These are phyloP conservation scores for Grus americana DNA, from an alignment of 2,113 vertebrate species.

Conservation along the genomic window DNA sequence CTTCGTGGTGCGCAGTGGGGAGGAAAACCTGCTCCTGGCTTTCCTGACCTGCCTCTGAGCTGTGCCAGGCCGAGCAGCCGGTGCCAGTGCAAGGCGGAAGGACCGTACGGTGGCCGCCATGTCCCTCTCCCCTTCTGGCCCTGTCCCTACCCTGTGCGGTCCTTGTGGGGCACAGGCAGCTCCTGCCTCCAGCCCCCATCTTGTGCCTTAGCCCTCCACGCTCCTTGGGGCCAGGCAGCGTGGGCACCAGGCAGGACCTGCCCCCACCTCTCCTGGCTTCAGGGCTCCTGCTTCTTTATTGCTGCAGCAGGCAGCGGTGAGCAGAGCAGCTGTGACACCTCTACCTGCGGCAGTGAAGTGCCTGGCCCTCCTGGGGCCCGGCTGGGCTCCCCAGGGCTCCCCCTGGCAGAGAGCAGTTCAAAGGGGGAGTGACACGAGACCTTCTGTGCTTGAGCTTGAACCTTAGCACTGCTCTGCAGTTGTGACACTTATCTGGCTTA, in stretches of 20 bases:
- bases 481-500: constrained; percentile 54
- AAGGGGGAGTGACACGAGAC: neutral
- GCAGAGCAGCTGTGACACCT: accelerated
- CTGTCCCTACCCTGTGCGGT: neutral
- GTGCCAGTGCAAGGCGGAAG: neutral
- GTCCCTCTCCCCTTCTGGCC: neutral
- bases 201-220: accelerated
- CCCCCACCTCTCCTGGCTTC: neutral
- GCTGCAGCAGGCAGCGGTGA: accelerated
- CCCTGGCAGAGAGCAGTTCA: neutral
- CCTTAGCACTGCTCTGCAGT: neutral
- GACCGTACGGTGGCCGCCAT: neutral
- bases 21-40: neutral
- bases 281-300: neutral
- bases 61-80: neutral
- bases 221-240: neutral
- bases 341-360: accelerated
- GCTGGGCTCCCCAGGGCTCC: neutral
- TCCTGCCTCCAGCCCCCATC: neutral
- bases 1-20: neutral
- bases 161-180: neutral
- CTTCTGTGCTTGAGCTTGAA: neutral
- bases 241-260: neutral
- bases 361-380: accelerated
- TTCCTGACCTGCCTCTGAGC: neutral